A percentile compares a stretch with the other conserved stretches of the same genome.
These are phyloP conservation scores for Tolypeutes matacus DNA, from an alignment of 2,797 vertebrate species.

Conservation along the genomic window DNA sequence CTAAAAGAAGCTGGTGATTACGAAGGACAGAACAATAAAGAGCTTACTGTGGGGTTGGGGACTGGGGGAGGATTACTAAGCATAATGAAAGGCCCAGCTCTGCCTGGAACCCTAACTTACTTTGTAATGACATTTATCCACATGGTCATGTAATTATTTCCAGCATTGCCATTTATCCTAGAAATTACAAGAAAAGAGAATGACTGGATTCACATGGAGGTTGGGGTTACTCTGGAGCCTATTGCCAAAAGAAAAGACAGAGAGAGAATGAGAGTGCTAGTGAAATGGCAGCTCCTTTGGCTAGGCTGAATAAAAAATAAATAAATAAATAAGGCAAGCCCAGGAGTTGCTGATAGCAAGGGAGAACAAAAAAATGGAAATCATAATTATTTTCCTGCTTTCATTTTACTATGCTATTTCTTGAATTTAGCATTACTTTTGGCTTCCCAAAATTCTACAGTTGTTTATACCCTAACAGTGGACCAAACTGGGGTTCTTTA, in stretches of 20 bases:
- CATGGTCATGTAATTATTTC: neutral
- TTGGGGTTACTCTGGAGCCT: neutral
- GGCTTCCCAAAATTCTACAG: neutral
- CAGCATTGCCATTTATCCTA: neutral
- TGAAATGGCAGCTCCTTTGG: neutral
- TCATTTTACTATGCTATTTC: neutral
- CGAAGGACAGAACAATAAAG: neutral
- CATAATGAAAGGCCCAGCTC: neutral
- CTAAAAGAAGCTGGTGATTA: neutral
- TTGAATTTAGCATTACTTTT: neutral
- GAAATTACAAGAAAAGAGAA: constrained; percentile 35
- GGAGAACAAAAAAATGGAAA: neutral
- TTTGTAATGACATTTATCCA: neutral
- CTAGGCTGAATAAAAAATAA: neutral
- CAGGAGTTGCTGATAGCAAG: neutral
- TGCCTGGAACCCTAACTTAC: neutral
- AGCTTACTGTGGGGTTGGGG: neutral
- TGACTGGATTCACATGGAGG: neutral
- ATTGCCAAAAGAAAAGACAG: neutral
- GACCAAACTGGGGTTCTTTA: neutral
- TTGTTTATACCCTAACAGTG: neutral
- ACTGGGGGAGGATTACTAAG: neutral
- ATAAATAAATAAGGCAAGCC: neutral
- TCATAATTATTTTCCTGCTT: neutral
- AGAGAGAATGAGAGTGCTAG: neutral